Evolutionary conservation across 2,797 vertebrate genomes (phyloP).

Genomic region (Neomorphus geoffroyi): DNA sequence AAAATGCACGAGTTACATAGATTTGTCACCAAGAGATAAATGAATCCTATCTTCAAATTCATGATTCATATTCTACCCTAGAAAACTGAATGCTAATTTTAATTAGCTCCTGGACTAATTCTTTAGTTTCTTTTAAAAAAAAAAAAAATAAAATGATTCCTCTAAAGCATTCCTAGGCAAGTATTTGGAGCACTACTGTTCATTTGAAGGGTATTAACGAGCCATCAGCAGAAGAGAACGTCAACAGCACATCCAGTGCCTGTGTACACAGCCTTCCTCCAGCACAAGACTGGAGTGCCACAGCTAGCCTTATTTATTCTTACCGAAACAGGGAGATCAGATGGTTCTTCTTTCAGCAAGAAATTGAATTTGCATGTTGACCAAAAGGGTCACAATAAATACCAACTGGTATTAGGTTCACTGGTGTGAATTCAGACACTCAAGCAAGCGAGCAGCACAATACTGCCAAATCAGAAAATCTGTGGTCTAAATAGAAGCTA

Average conservation of each 20-base stretch:
- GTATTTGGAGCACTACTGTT: neutral
- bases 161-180: neutral
- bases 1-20: neutral
- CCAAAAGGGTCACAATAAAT: neutral
- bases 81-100: conserved; percentile 10
- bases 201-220: neutral
- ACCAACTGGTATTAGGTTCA: neutral
- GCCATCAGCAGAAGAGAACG: neutral
- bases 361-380: neutral
- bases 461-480: neutral
- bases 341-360: neutral
- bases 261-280: neutral
- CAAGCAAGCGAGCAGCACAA: neutral
- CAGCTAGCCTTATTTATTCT: accelerated
- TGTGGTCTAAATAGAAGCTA: neutral
- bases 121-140: neutral
- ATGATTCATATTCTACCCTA: neutral
- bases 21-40: neutral
- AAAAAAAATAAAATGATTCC: no score
- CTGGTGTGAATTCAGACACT: neutral
- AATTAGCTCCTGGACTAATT: neutral
- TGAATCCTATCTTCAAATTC: neutral
- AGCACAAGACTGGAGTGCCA: neutral
- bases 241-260: neutral
- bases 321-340: neutral